Base-by-base conservation (phyloP, 2,888 invertebrate species). In the Phortica magna region DNA sequence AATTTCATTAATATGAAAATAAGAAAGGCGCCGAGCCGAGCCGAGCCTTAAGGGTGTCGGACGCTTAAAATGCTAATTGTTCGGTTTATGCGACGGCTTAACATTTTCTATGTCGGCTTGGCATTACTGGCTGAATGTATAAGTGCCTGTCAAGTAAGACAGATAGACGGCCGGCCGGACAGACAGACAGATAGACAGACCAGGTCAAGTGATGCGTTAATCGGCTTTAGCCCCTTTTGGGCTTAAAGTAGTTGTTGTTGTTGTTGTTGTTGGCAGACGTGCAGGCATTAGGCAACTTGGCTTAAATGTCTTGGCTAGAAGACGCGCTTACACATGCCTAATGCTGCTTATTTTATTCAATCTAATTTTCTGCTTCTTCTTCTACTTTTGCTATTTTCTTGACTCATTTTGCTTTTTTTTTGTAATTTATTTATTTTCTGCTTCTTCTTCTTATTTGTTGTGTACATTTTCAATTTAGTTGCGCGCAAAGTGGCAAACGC, bases 1-100 rank as follows among this genome's bases (percentile, higher is more conserved):
- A 80, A 83, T 84, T 79, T 22, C 82, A 84, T 84, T 83, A 83
- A 77, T 61, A 42, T 67, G 7, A 67, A 31, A 67, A 41, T 67
- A 42, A 17, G 39, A 41, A 41, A n/a, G n/a, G n/a, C n/a, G n/a
- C n/a, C n/a, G n/a, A n/a, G n/a, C n/a, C n/a, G n/a, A n/a, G n/a
- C n/a, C n/a, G n/a, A 41, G 67, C 67, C 67, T 2, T 31, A 42
- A 42, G 42, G 67, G 67, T 42, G 67, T 67, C n/a, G 9, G 4
- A 48, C 3, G 48, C 14, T 48, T 9, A 14, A 12, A 48, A 9
- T 48, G 2, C 2, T 48, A 48, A 48, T 48, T 48, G 48, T 6
- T 48, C 5, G 7, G 48, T 14, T 48, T 48, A 2, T 48, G 48
- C 48, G 48, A 31, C 31, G 31, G 31, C 31, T 31, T 31, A 31